Percentiles rank a stretch among this genome's conserved stretches.
phyloP scores from a whole-genome alignment of 2,797 vertebrate genomes.

The Pangasius krempfi region DNA sequence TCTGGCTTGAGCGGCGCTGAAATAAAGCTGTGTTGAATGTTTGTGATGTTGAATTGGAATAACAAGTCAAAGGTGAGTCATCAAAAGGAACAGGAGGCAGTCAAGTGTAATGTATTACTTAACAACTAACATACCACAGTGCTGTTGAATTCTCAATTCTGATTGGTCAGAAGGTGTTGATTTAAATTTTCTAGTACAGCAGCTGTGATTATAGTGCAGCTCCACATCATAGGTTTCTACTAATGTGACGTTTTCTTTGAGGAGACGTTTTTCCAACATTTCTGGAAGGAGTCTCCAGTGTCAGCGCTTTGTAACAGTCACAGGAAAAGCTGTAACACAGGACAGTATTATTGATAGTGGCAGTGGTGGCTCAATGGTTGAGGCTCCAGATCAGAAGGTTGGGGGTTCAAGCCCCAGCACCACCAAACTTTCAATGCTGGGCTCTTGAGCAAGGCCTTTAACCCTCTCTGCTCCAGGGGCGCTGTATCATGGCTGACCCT shows the following conservation, averaged over 20 bases:
- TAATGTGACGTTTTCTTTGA: not conserved
- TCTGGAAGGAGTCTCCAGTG: not conserved
- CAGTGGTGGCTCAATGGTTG: not conserved
- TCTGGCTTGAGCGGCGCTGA: not conserved
- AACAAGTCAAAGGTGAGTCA: slow-evolving; percentile 20
- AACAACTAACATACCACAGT: not conserved
- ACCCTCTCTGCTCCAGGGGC: too few relatives aligned
- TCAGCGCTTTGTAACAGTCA: not conserved
- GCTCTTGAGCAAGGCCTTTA: too few relatives aligned
- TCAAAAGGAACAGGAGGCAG: not conserved
- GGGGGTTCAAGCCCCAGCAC: too few relatives aligned
- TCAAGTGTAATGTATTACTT: slow-evolving; percentile 1
- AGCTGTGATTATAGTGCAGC: not conserved
- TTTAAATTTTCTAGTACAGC: not conserved
- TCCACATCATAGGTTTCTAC: too few relatives aligned
- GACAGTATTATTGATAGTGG: not conserved
- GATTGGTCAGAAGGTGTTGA: not conserved
- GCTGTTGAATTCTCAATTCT: not conserved
- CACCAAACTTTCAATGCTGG: too few relatives aligned
- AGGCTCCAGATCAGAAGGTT: too few relatives aligned
- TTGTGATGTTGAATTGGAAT: slow-evolving; percentile 14
- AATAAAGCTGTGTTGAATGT: slow-evolving; percentile 5
- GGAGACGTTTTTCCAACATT: not conserved
- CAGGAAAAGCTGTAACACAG: not conserved
- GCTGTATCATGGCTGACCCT: too few relatives aligned